Evolutionary conservation across 2,888 invertebrate genomes (phyloP).

Genomic region (Drosophila histrio): DNA sequence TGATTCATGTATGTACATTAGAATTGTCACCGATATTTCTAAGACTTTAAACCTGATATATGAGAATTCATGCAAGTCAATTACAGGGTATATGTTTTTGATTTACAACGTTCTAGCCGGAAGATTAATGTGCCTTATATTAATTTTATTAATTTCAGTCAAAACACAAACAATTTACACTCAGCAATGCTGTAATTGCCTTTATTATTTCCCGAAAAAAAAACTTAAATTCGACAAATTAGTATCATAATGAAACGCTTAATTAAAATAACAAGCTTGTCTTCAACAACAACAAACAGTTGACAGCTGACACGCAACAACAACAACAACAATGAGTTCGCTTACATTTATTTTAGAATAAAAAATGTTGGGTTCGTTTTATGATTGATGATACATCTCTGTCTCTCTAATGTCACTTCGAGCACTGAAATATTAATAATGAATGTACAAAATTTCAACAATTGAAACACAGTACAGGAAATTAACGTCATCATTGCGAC

Average conservation of each 20-base stretch:
- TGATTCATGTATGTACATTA: no score
- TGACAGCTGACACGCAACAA: conserved; percentile 60
- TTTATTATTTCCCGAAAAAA: conserved; percentile 28
- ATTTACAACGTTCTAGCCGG: neutral
- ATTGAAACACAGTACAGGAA: conserved; percentile 58
- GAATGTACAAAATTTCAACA: conserved; percentile 38
- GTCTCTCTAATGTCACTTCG: conserved; percentile 35
- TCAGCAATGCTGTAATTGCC: conserved; percentile 36
- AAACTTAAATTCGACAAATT: conserved; percentile 55
- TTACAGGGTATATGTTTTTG: neutral
- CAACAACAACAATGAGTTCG: conserved; percentile 19
- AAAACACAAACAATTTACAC: conserved; percentile 18
- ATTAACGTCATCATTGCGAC: conserved; percentile 53
- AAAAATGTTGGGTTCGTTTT: conserved; percentile 44
- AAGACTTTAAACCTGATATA: no score
- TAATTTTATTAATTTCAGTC: conserved; percentile 30
- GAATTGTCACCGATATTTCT: no score
- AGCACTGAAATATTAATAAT: conserved; percentile 2
- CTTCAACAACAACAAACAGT: conserved; percentile 29
- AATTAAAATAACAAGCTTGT: conserved; percentile 72
- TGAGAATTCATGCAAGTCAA: no score
- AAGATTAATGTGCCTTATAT: conserved; percentile 24
- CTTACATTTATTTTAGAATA: conserved; percentile 46
- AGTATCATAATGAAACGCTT: conserved; percentile 71
- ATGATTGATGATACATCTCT: conserved; percentile 66